These are phyloP conservation scores for Dendrocincla fuliginosa DNA, from an alignment of 2,797 vertebrate species.

Conservation along the genomic window DNA sequence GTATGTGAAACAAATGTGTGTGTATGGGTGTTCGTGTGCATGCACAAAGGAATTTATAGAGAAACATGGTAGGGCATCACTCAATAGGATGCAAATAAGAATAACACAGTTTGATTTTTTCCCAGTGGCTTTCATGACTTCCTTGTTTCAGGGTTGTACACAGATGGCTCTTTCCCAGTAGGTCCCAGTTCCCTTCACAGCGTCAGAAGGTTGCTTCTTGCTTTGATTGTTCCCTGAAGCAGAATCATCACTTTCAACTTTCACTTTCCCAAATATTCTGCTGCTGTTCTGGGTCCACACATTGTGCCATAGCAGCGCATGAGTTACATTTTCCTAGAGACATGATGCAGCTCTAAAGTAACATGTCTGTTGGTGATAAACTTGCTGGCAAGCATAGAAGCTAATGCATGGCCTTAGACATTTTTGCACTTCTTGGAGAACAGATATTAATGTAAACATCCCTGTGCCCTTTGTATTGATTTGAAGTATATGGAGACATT, in stretches of 20 bases:
- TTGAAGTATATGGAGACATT: slow-evolving; percentile 1
- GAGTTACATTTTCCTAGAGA: neutral
- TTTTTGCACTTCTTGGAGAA: slow-evolving; percentile 22
- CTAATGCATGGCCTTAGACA: neutral
- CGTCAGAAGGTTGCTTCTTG: neutral
- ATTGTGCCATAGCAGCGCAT: neutral
- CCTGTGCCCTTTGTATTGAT: neutral
- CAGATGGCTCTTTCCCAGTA: neutral
- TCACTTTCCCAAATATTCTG: neutral
- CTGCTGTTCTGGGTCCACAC: neutral
- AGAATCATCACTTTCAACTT: neutral
- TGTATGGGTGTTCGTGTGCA: neutral
- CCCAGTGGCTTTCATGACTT: neutral
- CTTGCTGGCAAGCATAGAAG: neutral
- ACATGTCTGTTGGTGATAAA: neutral
- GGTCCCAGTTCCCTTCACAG: neutral
- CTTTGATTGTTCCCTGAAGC: neutral
- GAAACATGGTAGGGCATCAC: neutral
- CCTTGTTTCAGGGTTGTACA: neutral
- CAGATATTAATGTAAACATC: slow-evolving; percentile 12
- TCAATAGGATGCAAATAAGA: neutral
- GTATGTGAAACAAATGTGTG: neutral
- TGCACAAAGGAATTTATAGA: neutral
- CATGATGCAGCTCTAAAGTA: neutral
- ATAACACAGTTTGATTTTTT: neutral